Evolutionary conservation across 2,888 invertebrate species (phyloP).

Genomic region (Polyommatus icarus): DNA sequence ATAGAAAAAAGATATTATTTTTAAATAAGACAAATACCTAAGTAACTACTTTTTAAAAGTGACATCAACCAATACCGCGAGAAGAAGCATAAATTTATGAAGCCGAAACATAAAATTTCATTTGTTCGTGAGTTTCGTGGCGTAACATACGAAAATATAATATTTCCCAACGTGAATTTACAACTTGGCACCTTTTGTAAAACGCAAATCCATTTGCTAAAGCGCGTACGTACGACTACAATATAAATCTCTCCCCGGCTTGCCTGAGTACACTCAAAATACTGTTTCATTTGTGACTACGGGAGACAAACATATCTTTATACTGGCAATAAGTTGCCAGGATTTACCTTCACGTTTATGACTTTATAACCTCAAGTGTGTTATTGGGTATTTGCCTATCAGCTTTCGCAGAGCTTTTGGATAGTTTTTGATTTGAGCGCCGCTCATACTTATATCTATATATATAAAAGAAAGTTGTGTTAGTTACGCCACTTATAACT

Average conservation of each 20-base stretch:
- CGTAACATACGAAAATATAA: conserved; percentile 27
- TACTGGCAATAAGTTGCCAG: conserved; percentile 71
- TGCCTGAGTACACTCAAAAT: conserved; percentile 60
- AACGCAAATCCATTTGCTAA: conserved; percentile 33
- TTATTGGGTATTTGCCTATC: background rate
- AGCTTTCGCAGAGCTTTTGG: background rate
- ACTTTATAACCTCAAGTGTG: conserved; percentile 38
- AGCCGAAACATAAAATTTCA: conserved; percentile 16
- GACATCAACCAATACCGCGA: background rate
- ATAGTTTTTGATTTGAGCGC: background rate
- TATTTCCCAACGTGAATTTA: conserved; percentile 24
- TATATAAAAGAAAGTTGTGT: no score
- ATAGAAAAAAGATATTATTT: no score
- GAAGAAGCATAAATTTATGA: background rate
- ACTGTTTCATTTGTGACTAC: conserved; percentile 64
- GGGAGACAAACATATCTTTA: conserved; percentile 66
- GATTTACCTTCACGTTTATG: conserved; percentile 76
- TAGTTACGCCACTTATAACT: no score
- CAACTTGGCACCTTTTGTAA: conserved; percentile 28
- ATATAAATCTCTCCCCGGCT: conserved; percentile 41
- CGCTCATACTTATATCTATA: background rate
- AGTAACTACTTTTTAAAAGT: background rate
- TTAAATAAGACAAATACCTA: background rate
- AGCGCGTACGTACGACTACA: conserved; percentile 31
- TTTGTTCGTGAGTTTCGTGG: conserved; percentile 11